Evolutionary conservation across 2,113 vertebrate genomes (phyloP).

Genomic region (Prinia subflava): DNA sequence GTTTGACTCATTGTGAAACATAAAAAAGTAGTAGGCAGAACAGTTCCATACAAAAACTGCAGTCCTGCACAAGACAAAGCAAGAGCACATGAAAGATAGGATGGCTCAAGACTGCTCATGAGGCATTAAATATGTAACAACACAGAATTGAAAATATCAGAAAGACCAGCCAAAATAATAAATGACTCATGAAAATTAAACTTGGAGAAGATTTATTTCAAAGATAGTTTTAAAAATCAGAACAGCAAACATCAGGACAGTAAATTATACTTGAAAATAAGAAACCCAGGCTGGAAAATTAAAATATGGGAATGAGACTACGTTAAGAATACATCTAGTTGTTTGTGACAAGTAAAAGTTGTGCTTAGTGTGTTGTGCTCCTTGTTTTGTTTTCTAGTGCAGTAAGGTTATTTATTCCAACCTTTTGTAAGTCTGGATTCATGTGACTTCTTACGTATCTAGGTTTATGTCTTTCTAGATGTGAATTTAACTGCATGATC

Average conservation of each 20-base stretch:
- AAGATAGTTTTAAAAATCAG: not conserved
- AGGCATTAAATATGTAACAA: not conserved
- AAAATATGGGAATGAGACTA: not conserved
- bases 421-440: not conserved
- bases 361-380: accelerated
- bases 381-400: not conserved
- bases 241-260: not conserved
- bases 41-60: not conserved
- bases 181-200: not conserved
- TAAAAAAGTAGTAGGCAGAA: not conserved
- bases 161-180: not conserved
- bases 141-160: not conserved
- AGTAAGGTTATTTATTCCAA: not conserved
- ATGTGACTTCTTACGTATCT: not conserved
- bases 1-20: not conserved
- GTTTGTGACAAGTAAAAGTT: not conserved
- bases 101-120: not conserved
- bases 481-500: not conserved
- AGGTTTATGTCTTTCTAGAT: not conserved
- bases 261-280: not conserved
- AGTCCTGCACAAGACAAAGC: not conserved
- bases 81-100: not conserved
- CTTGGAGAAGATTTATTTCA: not conserved
- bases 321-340: not conserved
- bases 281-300: not conserved